A percentile compares a stretch with the other conserved stretches of the same genome.
These are phyloP conservation scores for Actinia tenebrosa DNA, from an alignment of 64 coral and sea anemone genomes.

Conservation along the genomic window DNA sequence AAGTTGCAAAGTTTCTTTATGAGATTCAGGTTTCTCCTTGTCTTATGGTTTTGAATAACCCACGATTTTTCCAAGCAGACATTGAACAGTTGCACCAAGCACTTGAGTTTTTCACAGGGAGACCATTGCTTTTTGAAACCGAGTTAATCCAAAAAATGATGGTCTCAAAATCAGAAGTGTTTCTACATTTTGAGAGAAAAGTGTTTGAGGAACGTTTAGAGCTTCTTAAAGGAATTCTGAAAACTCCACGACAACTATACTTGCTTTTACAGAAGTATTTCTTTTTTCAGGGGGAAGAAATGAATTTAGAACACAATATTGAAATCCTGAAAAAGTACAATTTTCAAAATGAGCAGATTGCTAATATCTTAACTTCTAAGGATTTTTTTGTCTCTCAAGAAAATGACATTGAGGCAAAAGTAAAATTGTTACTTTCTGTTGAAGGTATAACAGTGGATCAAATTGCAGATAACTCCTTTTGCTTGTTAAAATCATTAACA, in stretches of 20 bases:
- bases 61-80: conserved; percentile 66
- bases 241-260: conserved; percentile 78
- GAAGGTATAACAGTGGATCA: conserved; percentile 51
- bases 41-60: conserved; percentile 65
- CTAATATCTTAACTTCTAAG: conserved; percentile 61
- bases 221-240: conserved; percentile 59
- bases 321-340: conserved; percentile 42
- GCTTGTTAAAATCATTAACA: conserved; percentile 52
- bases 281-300: conserved; percentile 67
- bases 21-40: conserved; percentile 78
- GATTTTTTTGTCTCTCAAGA: conserved; percentile 68
- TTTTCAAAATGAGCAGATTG: conserved; percentile 76
- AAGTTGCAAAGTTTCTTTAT: conserved; percentile 59
- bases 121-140: conserved; percentile 80
- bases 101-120: conserved; percentile 72
- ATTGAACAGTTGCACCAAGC: conserved; percentile 35
- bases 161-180: conserved; percentile 70
- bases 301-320: conserved; percentile 55
- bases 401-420: conserved; percentile 43
- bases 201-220: conserved; percentile 54
- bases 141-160: conserved; percentile 76
- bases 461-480: conserved; percentile 46
- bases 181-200: conserved; percentile 68
- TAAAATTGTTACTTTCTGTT: conserved; percentile 61
- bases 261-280: conserved; percentile 71